Base-by-base conservation (phyloP, 2,113 vertebrate genomes). In the Lophura nycthemera region DNA sequence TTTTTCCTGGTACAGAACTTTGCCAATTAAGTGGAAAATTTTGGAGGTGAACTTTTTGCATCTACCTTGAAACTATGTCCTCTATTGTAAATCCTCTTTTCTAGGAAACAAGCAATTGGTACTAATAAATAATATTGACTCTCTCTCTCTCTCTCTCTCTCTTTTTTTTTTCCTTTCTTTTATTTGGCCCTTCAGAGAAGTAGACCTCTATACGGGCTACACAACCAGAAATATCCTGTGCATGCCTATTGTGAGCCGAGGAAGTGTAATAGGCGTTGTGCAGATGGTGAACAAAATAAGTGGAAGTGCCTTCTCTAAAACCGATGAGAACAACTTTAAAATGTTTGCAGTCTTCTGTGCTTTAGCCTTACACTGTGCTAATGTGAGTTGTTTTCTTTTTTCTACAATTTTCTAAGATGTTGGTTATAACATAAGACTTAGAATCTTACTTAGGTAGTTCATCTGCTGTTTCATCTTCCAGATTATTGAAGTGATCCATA, bases 311-410 rank as follows among this genome's bases (percentile, higher is more conserved):
- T 99, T 99, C 98, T 99, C 99, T 95, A 99, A 99, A 98, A 99
- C 99, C 2, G 99, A 99, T 38, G 99, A 99, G 96, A 99, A 99
- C 98, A 99, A 99, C 98, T 99, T 99, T 97, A 99, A 99, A 97
- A 99, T 99, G 99, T 99, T 99, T 93, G 99, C 99, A 32, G 99
- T 99, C 98, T 99, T 99, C 95, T 99, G 99, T 95, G 99, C 99
- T 94, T 96, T 99, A 97, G 99, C 99, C 98, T 98, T 99, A 98
- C 99, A 99, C 99, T 99, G 99, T 98, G 99, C 99, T 98, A 99
- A 99, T 69, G 99, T 99, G 95, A 99, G 99, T 98, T 65, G 42
- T 57, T 57, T 32, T 56, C 43, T 57, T 57, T 32, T 56, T 17
- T 48, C 59, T 91, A 64, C 4, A 11, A 16, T 92, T 93, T 66